Conservation (phyloP, 2,113 vertebrate species). For the Anolis carolinensis region DNA sequence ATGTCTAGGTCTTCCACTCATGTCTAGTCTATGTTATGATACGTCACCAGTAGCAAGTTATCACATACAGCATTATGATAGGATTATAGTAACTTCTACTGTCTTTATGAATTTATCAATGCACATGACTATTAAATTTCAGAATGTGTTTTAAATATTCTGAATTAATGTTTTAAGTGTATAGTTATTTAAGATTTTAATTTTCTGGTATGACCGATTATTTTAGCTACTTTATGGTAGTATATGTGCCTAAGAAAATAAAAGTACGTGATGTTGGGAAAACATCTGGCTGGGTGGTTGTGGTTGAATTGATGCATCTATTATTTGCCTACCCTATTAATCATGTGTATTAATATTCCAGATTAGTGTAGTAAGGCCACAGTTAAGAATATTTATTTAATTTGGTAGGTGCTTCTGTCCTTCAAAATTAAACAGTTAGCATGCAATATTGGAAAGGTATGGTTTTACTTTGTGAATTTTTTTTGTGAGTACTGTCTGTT, state of each 20-base stretch:
- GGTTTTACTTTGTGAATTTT: not conserved
- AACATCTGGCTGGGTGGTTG: not conserved
- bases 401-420: not conserved
- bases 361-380: not conserved
- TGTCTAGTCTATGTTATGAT: not conserved
- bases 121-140: too few relatives aligned
- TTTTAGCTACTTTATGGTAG: too few relatives aligned
- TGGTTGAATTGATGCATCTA: too few relatives aligned
- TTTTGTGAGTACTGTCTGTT: not conserved
- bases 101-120: not conserved
- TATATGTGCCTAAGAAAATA: not conserved
- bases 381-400: slow-evolving; percentile 2
- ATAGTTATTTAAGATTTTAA: too few relatives aligned
- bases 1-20: not conserved
- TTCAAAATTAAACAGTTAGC: not conserved
- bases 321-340: not conserved
- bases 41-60: not conserved
- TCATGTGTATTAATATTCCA: not conserved
- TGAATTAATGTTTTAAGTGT: not conserved
- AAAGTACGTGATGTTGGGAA: not conserved
- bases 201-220: too few relatives aligned
- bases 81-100: not conserved
- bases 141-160: too few relatives aligned
- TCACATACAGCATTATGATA: too few relatives aligned
- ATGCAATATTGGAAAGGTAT: not conserved